A percentile compares a stretch with the other conserved stretches of the same genome.
phyloP scores from a whole-genome alignment of 2,888 invertebrate species.

The Scaptomyza tumidula region DNA sequence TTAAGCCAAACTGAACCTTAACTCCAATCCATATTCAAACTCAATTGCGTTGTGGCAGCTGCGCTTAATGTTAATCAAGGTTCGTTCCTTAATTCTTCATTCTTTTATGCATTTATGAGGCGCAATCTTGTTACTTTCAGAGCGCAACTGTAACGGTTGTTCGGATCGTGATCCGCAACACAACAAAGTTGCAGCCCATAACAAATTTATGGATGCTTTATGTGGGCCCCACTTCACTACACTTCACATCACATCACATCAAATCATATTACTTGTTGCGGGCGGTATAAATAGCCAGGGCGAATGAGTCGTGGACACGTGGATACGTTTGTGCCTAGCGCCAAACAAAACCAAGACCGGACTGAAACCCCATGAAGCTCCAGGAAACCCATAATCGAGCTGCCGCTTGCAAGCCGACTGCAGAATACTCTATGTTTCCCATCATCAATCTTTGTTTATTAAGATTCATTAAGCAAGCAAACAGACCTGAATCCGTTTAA shows the following conservation, averaged over 20 bases:
- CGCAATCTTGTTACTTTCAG: conserved; percentile 61
- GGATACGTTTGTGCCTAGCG: conserved; percentile 38
- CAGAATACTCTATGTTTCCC: neutral
- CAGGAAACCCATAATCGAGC: neutral
- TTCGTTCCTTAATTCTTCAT: conserved; percentile 33
- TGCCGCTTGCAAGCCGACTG: neutral
- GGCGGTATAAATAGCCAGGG: conserved; percentile 41
- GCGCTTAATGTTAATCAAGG: conserved; percentile 66
- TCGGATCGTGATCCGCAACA: conserved; percentile 1
- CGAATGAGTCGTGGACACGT: conserved; percentile 22
- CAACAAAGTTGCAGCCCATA: conserved; percentile 67
- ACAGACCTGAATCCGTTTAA: too few species aligned
- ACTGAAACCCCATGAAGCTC: neutral
- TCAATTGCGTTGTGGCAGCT: conserved; percentile 52
- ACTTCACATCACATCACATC: conserved; percentile 26
- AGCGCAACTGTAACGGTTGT: conserved; percentile 56
- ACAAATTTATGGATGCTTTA: conserved; percentile 65
- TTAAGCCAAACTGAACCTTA: conserved; percentile 38
- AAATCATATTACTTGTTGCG: conserved; percentile 40
- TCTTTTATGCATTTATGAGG: conserved; percentile 63
- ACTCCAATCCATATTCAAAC: neutral
- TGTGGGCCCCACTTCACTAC: conserved; percentile 38
- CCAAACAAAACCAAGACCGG: conserved; percentile 26
- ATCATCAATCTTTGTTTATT: neutral
- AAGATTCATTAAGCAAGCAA: too few species aligned